A percentile compares a stretch with the other conserved stretches of the same genome.
phyloP scores from a whole-genome alignment of 2,888 invertebrate genomes.

The Odontomyia ornata region DNA sequence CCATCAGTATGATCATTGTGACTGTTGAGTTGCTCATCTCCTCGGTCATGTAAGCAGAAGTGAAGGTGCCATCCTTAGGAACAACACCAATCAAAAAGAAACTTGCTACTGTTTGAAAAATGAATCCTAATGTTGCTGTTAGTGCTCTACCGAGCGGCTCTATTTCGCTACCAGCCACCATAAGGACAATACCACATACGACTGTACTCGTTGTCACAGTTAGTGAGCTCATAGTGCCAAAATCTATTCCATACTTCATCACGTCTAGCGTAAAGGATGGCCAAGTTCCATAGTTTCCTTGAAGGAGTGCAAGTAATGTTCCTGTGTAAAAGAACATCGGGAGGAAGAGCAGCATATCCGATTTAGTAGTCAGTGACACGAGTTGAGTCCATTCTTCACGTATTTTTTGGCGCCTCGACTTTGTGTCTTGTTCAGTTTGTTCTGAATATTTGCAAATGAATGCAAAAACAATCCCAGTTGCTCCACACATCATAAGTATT shows the following conservation, averaged over 20 bases:
- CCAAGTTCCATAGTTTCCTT: slow-evolving; percentile 31
- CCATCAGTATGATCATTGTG: slow-evolving; percentile 3
- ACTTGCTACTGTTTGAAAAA: slow-evolving; percentile 2
- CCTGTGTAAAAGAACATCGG: slow-evolving; percentile 27
- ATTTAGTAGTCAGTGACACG: background rate
- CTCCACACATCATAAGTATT: background rate
- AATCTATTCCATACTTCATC: slow-evolving; percentile 32
- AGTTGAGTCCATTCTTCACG: background rate
- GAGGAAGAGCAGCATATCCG: slow-evolving; percentile 4
- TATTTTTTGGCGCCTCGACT: no score
- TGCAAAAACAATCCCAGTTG: background rate
- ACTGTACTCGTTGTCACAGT: slow-evolving; percentile 15
- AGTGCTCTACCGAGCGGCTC: slow-evolving; percentile 4
- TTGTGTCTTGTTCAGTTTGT: background rate
- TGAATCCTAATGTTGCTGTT: slow-evolving; percentile 2
- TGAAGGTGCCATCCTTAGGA: slow-evolving; percentile 4
- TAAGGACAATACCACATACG: slow-evolving; percentile 3
- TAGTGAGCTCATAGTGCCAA: slow-evolving; percentile 1
- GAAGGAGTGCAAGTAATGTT: background rate
- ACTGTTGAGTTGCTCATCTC: slow-evolving; percentile 9
- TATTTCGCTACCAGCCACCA: slow-evolving; percentile 3
- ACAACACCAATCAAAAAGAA: slow-evolving; percentile 26
- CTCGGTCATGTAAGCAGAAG: background rate
- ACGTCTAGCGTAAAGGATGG: slow-evolving; percentile 19
- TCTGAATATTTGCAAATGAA: background rate